Evolutionary conservation across 2,888 invertebrate species (phyloP).

Genomic region (Metellina segmentata): DNA sequence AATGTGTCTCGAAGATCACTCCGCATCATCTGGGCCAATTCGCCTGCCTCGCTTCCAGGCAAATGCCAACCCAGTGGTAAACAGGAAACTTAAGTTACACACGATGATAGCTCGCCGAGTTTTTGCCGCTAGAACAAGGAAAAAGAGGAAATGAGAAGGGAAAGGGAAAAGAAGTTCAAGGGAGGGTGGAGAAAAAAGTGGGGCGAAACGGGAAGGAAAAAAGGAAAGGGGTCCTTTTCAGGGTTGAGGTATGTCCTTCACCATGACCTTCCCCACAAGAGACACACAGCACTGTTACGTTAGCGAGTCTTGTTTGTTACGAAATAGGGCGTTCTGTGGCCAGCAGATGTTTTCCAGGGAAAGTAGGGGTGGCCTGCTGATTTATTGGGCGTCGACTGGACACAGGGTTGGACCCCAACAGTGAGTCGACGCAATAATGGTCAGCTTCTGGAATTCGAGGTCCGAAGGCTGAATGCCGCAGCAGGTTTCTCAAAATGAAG

Average conservation of each 20-base stretch:
- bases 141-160: constrained; percentile 28
- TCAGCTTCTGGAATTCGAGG: background rate
- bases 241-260: constrained; percentile 71
- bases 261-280: constrained; percentile 60
- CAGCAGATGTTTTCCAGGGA: constrained; percentile 62
- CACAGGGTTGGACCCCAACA: constrained; percentile 5
- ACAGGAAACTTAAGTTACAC: constrained; percentile 42
- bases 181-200: constrained; percentile 43
- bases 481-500: background rate
- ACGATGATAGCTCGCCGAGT: background rate
- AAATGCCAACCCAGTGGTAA: constrained; percentile 23
- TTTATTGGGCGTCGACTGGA: constrained; percentile 33
- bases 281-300: constrained; percentile 35
- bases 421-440: background rate
- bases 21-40: background rate
- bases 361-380: constrained; percentile 27
- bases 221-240: constrained; percentile 65
- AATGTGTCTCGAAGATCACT: background rate
- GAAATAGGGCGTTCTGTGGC: constrained; percentile 30
- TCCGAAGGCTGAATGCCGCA: background rate
- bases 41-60: background rate
- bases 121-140: constrained; percentile 12
- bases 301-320: background rate
- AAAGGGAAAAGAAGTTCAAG: background rate
- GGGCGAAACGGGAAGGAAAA: constrained; percentile 64